Evolutionary conservation across 2,113 vertebrate species (phyloP).

Genomic region (Lonchura striata): DNA sequence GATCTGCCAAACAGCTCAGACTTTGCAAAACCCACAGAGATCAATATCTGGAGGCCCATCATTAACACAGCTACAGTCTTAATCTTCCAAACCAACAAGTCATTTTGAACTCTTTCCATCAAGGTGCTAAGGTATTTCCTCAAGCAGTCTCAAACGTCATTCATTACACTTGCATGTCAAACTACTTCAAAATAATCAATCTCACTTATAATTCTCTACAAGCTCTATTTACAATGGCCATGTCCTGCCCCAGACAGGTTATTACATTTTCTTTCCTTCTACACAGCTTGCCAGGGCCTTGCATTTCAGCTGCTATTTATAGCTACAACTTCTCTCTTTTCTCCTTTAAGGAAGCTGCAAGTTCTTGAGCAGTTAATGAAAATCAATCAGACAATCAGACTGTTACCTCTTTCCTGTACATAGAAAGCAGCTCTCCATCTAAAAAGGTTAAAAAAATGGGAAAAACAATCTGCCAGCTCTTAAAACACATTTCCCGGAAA

Average conservation of each 20-base stretch:
- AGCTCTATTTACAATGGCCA: not conserved
- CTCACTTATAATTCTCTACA: not conserved
- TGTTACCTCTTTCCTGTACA: not conserved
- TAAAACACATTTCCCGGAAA: not conserved
- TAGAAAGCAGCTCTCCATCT: not conserved
- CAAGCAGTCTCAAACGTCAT: not conserved
- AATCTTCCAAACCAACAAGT: not conserved
- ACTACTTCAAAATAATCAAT: not conserved
- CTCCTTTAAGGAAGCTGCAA: not conserved
- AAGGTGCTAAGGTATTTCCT: not conserved
- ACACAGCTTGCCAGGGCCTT: not conserved
- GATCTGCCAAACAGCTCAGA: not conserved
- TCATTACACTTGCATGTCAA: not conserved
- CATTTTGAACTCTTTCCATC: not conserved
- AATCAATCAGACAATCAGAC: not conserved
- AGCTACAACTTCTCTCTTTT: not conserved
- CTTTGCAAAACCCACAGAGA: not conserved
- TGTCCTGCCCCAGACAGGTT: accelerated
- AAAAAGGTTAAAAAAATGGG: not conserved
- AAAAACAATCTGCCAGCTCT: not conserved
- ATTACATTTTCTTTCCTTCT: not conserved
- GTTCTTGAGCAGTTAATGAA: not conserved
- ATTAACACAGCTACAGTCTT: not conserved
- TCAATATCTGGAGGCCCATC: not conserved
- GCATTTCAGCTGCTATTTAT: not conserved